phyloP scores from a whole-genome alignment of 2,888 invertebrate species.

The Agriotes lineatus region DNA sequence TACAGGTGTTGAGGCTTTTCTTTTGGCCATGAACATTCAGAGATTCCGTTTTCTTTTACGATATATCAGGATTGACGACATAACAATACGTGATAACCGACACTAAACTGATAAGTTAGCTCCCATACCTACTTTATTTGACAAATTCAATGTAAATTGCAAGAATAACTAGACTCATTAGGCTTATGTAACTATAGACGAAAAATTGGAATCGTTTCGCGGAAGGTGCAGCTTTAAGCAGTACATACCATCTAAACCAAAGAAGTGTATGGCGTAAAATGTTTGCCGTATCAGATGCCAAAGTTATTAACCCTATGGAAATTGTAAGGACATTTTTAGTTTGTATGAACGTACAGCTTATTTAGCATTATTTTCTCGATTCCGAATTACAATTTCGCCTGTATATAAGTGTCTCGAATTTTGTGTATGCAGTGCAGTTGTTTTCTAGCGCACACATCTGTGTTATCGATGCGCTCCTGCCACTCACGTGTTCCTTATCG shows the following conservation, averaged over 20 bases:
- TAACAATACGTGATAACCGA: not conserved
- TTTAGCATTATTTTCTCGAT: no score
- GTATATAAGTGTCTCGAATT: no score
- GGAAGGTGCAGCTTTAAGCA: not conserved
- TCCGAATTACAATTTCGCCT: no score
- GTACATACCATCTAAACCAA: not conserved
- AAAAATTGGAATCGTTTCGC: no score
- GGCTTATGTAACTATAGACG: no score
- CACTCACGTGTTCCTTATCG: no score
- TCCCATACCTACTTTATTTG: not conserved
- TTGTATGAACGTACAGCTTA: no score
- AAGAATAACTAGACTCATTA: no score
- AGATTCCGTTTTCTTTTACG: conserved; percentile 1
- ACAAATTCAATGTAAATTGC: not conserved
- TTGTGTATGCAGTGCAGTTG: no score
- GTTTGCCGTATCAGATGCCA: conserved; percentile 21
- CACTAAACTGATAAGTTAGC: conserved; percentile 1
- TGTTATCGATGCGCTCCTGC: no score
- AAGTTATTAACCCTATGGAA: conserved; percentile 44
- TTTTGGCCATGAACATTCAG: not conserved
- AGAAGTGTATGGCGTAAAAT: conserved; percentile 16
- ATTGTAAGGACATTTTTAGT: no score
- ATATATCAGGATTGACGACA: not conserved
- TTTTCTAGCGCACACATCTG: no score
- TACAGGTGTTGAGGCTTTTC: not conserved